Evolutionary conservation across 2,888 invertebrate genomes (phyloP), one percentile per base, ranked within the genome.

Genomic region (Brenthis daphne): DNA sequence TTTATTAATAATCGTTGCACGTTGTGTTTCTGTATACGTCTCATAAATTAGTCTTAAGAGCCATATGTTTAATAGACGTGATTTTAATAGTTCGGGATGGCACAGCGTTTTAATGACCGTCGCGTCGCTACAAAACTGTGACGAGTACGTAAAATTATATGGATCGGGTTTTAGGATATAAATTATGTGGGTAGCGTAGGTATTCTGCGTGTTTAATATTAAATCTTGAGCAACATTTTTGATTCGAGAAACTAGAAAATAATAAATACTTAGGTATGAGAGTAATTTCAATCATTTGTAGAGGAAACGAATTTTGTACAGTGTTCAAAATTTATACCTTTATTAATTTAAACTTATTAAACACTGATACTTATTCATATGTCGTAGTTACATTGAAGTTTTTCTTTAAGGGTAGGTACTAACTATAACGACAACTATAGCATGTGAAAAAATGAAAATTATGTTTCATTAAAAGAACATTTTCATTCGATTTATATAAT

Each of bases 1-100:
- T 65, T 71, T 74, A 74, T 71, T 77, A 76, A 73, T 77, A 74
- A 76, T 70, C 70, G 68, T 64, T 67, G 68, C 72, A 71, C 71
- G 74, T 72, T 73, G 74, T 74, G 75, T 74, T 69, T 61, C 37
- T 57, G 67, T 65, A 56, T 57, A 69, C 57, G 55, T 65, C 47
- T 73, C 76, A 71, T 77, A 75, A 77, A 77, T 75, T 74, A 70
- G 65, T 58, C 64, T 68, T 71, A 73, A 69, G 64, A 69, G 70
- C 69, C 70, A 71, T 70, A 73, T 70, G 72, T 73, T 73, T 69
- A 55, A 64, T 68, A 64, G 70, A 73, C 74, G 74, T 75, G 75
- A 76, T 76, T 77, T 75, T 75, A 73, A 74, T 74, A 74, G 75
- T 67, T 66, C 66, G 24, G 56, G 70, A 60, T 66, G 68, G 70